Conservation (phyloP, 2,113 vertebrate genomes). For the Eudyptes chrysolophus region DNA sequence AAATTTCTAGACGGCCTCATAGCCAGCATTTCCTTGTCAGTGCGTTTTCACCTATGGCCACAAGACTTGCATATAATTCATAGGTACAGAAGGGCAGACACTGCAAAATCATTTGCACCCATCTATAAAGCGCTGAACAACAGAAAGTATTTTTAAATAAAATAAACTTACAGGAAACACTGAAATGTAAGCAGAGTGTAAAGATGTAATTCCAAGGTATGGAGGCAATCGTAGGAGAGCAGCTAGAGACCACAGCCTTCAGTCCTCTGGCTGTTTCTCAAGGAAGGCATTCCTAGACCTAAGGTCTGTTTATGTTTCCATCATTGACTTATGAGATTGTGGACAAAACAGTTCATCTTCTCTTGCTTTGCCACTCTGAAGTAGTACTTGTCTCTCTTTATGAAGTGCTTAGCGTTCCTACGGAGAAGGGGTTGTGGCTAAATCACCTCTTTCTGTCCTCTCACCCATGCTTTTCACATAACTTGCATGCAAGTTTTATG, state of each 20-base stretch:
- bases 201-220: neutral
- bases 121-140: neutral
- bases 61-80: neutral
- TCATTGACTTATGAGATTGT: neutral
- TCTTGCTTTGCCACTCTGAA: neutral
- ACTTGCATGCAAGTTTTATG: neutral
- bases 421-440: neutral
- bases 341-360: neutral
- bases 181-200: neutral
- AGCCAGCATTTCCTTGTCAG: neutral
- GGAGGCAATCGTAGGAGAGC: neutral
- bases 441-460: neutral
- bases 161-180: neutral
- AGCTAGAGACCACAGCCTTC: neutral
- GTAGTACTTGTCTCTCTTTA: neutral
- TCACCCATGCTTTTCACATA: neutral
- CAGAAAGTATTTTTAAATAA: neutral
- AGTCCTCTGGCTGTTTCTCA: neutral
- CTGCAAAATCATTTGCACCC: fast-evolving
- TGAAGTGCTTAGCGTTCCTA: neutral
- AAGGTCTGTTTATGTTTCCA: neutral
- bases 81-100: neutral
- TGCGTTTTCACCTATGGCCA: neutral
- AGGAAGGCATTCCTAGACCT: neutral
- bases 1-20: neutral